Base-by-base conservation (phyloP, 2,113 vertebrate genomes). In the Tapirus terrestris region DNA sequence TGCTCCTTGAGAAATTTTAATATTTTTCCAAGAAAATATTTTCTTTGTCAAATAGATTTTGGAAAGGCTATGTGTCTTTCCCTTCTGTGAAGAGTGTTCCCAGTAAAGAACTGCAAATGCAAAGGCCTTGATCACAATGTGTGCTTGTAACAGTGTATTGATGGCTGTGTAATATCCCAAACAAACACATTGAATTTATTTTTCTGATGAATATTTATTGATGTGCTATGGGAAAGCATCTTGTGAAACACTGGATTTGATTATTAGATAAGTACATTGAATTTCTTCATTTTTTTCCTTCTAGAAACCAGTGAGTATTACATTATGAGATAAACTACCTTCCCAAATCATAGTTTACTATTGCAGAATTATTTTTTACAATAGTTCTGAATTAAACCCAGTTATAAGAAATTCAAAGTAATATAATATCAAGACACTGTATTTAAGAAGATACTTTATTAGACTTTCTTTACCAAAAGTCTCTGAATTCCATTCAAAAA, bases 181-280 rank as follows among this genome's bases (percentile, higher is more conserved):
- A 91, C 43, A 89, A 45, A 20, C 6, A 60, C 11, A 81, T 45
- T 56, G 31, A 36, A 75, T 87, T 96, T 61, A 53, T 56, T 60
- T 95, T 86, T 87, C 73, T 94, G 45, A 33, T 81, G 43, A 87
- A 31, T 82, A 94, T 86, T 93, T 86, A 95, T 76, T 97, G 43
- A 83, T 56, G 48, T 48, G 17, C 8, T 82, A 39, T 77, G 53
- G 36, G 25, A 94, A 86, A 96, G 9, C n/a, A 86, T 77, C 60
- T 80, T 75, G 76, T 79, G 27, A 61, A 90, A 86, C 16, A 36
- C 33, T 53, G 23, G 2, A 29, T 90, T 85, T 67, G 29, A 90
- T 88, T 95, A 70, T 82, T 77, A 45, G 21, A 65, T 77, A 81
- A 82, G 14, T 48, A 58, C 17, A n/a, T 39, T 53, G 36, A 87